Evolutionary conservation across 2,888 invertebrate genomes (phyloP).

Genomic region (Belgica antarctica): DNA sequence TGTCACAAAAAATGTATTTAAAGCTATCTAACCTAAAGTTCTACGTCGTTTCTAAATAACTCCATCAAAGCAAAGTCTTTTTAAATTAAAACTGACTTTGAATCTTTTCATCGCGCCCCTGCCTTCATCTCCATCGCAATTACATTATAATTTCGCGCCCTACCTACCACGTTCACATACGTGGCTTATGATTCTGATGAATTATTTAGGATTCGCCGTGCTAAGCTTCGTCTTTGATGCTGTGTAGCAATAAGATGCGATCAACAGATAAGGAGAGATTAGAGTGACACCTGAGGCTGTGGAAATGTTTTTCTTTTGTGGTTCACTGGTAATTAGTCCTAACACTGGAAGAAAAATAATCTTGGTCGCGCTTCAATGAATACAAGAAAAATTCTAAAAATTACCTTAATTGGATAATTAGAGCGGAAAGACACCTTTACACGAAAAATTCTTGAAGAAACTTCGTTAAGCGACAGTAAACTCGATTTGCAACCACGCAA

Average conservation of each 20-base stretch:
- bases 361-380: too few species aligned
- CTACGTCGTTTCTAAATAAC: not conserved
- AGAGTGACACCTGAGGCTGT: not conserved
- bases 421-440: not conserved
- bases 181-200: too few species aligned
- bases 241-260: too few species aligned
- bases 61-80: too few species aligned
- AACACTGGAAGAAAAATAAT: not conserved
- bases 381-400: too few species aligned
- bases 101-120: not conserved
- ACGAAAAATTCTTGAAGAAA: not conserved
- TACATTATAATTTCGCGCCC: too few species aligned
- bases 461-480: too few species aligned
- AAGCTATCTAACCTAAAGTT: not conserved
- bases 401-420: not conserved
- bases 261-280: not conserved
- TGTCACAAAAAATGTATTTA: not conserved
- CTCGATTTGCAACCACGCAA: not conserved
- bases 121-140: conserved; percentile 1
- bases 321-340: not conserved
- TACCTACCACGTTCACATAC: not conserved
- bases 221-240: not conserved
- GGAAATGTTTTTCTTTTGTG: too few species aligned
- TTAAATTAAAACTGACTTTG: too few species aligned
- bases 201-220: too few species aligned